Percentiles rank a stretch among this genome's conserved stretches.
These are phyloP conservation scores for Trachymyrmex septentrionalis DNA, from an alignment of 1,140 invertebrate genomes.

Conservation along the genomic window DNA sequence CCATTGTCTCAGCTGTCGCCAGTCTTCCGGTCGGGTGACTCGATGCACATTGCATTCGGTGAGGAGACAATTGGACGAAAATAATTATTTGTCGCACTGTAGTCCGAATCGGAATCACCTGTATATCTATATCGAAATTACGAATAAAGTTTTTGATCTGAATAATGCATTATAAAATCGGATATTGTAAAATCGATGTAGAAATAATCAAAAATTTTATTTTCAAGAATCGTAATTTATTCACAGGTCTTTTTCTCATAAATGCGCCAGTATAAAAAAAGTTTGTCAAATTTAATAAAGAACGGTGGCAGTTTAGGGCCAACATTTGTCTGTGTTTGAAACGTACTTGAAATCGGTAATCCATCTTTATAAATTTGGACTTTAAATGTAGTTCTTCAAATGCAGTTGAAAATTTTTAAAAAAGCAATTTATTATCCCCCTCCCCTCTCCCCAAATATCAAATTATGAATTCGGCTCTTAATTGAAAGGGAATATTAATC, in stretches of 20 bases:
- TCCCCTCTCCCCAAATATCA: background rate
- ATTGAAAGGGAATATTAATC: constrained; percentile 1
- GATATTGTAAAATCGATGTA: background rate
- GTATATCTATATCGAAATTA: background rate
- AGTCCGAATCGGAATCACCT: constrained; percentile 24
- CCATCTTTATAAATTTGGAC: too few species aligned
- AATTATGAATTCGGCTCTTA: constrained; percentile 1
- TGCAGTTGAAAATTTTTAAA: background rate
- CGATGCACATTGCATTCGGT: background rate
- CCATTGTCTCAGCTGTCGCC: constrained; percentile 78
- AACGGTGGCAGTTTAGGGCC: too few species aligned
- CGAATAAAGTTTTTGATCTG: constrained; percentile 4
- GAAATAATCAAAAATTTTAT: constrained; percentile 12
- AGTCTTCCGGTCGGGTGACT: constrained; percentile 63
- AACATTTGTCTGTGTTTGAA: too few species aligned
- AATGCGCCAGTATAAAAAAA: background rate
- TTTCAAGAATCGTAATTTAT: background rate
- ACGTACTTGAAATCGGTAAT: too few species aligned
- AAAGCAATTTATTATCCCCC: background rate
- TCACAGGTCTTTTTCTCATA: background rate
- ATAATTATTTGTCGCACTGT: constrained; percentile 60
- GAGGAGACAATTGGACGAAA: constrained; percentile 63
- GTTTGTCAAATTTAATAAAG: background rate
- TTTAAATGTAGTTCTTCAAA: background rate
- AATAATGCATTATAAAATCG: background rate